These are phyloP conservation scores for Falcaria lacertinaria DNA, from an alignment of 2,888 invertebrate species.

Conservation along the genomic window DNA sequence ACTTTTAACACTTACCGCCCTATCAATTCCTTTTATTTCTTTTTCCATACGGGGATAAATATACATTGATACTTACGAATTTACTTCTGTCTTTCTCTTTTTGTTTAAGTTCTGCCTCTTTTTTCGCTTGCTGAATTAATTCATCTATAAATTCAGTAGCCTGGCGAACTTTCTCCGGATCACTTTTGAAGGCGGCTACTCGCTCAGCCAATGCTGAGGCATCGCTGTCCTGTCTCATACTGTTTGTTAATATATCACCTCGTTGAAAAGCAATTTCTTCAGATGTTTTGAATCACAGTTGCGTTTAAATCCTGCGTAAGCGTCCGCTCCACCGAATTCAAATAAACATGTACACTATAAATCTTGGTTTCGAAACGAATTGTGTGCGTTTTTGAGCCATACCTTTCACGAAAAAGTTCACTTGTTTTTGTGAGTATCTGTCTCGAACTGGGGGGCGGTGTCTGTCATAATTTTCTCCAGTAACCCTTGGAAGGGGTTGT, in stretches of 20 bases:
- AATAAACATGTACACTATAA: slow-evolving; percentile 27
- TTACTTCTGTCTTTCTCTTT: slow-evolving; percentile 80
- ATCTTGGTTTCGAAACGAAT: slow-evolving; percentile 10
- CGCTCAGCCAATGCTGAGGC: slow-evolving; percentile 62
- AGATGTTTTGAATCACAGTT: slow-evolving; percentile 18
- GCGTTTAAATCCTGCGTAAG: slow-evolving; percentile 9
- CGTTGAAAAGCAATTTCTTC: slow-evolving; percentile 8
- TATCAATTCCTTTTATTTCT: slow-evolving; percentile 55
- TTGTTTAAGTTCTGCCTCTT: slow-evolving; percentile 78
- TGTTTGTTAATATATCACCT: slow-evolving; percentile 12
- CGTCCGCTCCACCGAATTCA: slow-evolving; percentile 33
- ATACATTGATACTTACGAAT: slow-evolving; percentile 78
- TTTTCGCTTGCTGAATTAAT: slow-evolving; percentile 80
- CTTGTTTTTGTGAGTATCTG: slow-evolving; percentile 24
- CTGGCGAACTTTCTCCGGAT: slow-evolving; percentile 79
- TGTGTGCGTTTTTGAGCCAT: slow-evolving; percentile 16
- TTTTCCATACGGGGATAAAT: slow-evolving; percentile 66
- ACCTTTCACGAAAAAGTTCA: slow-evolving; percentile 29
- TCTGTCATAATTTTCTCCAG: slow-evolving; percentile 41
- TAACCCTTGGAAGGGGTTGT: slow-evolving; percentile 12
- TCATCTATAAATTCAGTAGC: slow-evolving; percentile 81
- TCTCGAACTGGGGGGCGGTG: slow-evolving; percentile 34
- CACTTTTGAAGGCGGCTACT: slow-evolving; percentile 79
- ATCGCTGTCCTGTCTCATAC: slow-evolving; percentile 66
- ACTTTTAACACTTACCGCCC: slow-evolving; percentile 73